Evolutionary conservation across 2,888 invertebrate species (phyloP), one percentile per base, ranked within the genome.

Genomic region (Plusia festucae): DNA sequence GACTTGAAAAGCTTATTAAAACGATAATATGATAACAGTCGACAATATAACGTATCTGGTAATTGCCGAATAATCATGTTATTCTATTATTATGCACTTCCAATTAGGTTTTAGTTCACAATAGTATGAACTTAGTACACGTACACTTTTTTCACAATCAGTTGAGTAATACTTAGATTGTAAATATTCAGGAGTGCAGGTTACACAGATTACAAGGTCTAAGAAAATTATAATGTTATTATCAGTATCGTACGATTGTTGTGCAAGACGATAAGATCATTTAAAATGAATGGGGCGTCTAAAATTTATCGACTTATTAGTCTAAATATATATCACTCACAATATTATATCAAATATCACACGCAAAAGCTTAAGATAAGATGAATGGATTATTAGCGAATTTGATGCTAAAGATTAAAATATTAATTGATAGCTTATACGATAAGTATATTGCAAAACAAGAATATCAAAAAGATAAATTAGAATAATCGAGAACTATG

Each of bases 251-350:
- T 49, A 49, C 20, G 46, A 49, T 16, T n/a, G 46, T 20, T 20
- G 20, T 20, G 46, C 18, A 49, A n/a, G 18, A 20, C 46, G 46
- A 20, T 20, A 18, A 49, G 8, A 49, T 9, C 46, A 16, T 1
- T 49, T 13, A 49, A 49, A 20, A 49, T 49, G 18, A 18, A 49
- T 49, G 46, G 20, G 46, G 9, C 18, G 18, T 20, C 44, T 24
- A n/a, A 18, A 16, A 16, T 16, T 34, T 40, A 59, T 62, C 55
- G 62, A 63, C 56, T 54, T 44, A 34, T 7, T 27, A 18, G 11
- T 1, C 20, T 27, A 18, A 20, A 20, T 49, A 49, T 49, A 44
- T 44, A 40, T n/a, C n/a, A 40, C 40, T n/a, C n/a, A n/a, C 7
- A 40, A 7, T 5, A 5, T 9, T 30, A 9, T 30, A 30, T n/a